Evolutionary conservation across 2,113 vertebrate genomes (phyloP).

Genomic region (Gnathonemus echidnorhynchus): DNA sequence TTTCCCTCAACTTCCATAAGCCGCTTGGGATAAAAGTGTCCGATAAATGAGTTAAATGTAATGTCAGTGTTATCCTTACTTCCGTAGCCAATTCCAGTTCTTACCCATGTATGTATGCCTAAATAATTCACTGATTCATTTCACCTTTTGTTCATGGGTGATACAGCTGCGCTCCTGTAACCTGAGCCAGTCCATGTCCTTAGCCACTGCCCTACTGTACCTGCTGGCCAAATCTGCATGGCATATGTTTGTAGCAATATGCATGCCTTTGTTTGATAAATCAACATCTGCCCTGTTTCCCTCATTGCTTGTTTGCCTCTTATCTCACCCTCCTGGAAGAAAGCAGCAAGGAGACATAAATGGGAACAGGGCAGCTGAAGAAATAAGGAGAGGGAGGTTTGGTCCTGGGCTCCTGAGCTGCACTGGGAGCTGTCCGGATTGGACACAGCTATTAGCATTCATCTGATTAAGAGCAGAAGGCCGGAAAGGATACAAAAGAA

Average conservation of each 20-base stretch:
- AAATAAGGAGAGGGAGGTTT: background rate
- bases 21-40: background rate
- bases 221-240: background rate
- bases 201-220: background rate
- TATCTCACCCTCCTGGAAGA: background rate
- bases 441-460: background rate
- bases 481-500: background rate
- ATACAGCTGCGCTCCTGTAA: background rate
- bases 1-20: background rate
- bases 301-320: background rate
- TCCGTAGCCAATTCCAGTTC: background rate
- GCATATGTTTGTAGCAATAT: background rate
- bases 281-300: background rate
- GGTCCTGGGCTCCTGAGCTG: background rate
- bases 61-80: background rate
- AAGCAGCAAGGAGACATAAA: background rate
- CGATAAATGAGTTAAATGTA: background rate
- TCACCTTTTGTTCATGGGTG: background rate
- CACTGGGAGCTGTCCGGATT: background rate
- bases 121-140: background rate
- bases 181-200: background rate
- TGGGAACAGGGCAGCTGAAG: background rate
- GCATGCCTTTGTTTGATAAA: background rate
- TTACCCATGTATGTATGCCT: background rate
- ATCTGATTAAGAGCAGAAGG: constrained; percentile 1